These are phyloP conservation scores for Charaxes varanes DNA, from an alignment of 1,140 invertebrate genomes.

Conservation along the genomic window DNA sequence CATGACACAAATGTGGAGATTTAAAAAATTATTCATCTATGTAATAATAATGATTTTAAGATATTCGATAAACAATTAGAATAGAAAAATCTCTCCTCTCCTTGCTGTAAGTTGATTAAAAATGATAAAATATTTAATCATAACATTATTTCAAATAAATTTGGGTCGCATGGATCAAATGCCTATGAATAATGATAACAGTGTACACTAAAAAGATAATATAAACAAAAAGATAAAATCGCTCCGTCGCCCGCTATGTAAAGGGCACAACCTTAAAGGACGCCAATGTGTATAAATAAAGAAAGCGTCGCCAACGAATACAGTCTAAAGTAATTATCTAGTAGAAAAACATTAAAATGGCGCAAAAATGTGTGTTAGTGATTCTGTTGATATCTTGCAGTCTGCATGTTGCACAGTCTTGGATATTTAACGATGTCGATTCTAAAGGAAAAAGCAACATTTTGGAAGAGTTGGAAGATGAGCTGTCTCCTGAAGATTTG, in stretches of 20 bases:
- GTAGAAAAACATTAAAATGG: slow-evolving; percentile 12
- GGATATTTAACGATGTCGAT: slow-evolving; percentile 15
- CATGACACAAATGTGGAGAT: too few relatives aligned
- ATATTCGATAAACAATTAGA: too few relatives aligned
- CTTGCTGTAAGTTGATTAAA: too few relatives aligned
- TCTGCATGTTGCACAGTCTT: slow-evolving; percentile 9
- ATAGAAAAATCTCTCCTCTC: too few relatives aligned
- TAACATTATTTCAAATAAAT: too few relatives aligned
- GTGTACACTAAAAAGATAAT: too few relatives aligned
- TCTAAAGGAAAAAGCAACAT: slow-evolving; percentile 4
- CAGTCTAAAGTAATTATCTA: slow-evolving; percentile 6
- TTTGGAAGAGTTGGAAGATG: slow-evolving; percentile 12
- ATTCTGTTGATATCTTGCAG: slow-evolving; percentile 5
- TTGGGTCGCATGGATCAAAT: not conserved
- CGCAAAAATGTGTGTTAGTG: slow-evolving; percentile 6
- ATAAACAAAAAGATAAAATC: not conserved
- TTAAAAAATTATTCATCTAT: too few relatives aligned
- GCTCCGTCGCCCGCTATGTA: slow-evolving; percentile 7
- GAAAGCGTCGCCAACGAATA: slow-evolving; percentile 2
- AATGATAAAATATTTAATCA: too few relatives aligned
- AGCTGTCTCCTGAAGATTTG: slow-evolving; percentile 25
- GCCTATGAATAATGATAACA: too few relatives aligned
- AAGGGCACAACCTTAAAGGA: slow-evolving; percentile 13
- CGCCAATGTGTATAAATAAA: slow-evolving; percentile 19
- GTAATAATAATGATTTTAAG: too few relatives aligned